phyloP scores from a whole-genome alignment of 2,888 invertebrate genomes.

The Mantis religiosa region DNA sequence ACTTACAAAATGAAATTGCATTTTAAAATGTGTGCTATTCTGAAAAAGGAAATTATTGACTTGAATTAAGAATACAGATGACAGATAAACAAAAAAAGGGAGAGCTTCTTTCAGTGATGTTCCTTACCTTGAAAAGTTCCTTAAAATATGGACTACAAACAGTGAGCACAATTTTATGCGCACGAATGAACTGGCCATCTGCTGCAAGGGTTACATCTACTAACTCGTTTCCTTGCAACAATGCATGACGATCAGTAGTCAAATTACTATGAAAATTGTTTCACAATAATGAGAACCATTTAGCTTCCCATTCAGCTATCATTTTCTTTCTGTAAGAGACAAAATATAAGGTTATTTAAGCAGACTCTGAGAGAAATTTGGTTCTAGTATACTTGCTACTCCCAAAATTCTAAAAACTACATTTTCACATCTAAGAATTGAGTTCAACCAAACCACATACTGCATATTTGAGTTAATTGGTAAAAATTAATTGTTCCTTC shows the following conservation, averaged over 20 bases:
- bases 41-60: no score
- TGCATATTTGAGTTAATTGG: no score
- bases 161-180: slow-evolving; percentile 72
- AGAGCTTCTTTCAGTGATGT: background rate
- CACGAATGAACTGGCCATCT: slow-evolving; percentile 69
- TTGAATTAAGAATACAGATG: no score
- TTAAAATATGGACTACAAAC: slow-evolving; percentile 77
- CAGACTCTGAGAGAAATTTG: no score
- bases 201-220: slow-evolving; percentile 75
- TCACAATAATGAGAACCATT: slow-evolving; percentile 72
- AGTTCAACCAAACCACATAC: no score
- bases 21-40: no score
- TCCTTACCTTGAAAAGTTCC: slow-evolving; percentile 63
- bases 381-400: no score
- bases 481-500: no score
- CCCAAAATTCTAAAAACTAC: no score
- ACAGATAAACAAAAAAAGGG: background rate
- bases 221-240: slow-evolving; percentile 66
- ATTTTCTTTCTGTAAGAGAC: slow-evolving; percentile 5
- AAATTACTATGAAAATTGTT: slow-evolving; percentile 75
- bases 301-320: slow-evolving; percentile 40
- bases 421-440: no score
- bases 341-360: background rate
- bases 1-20: no score
- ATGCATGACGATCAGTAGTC: slow-evolving; percentile 65